phyloP scores from a whole-genome alignment of 2,888 invertebrate species.

The Elegia similella region DNA sequence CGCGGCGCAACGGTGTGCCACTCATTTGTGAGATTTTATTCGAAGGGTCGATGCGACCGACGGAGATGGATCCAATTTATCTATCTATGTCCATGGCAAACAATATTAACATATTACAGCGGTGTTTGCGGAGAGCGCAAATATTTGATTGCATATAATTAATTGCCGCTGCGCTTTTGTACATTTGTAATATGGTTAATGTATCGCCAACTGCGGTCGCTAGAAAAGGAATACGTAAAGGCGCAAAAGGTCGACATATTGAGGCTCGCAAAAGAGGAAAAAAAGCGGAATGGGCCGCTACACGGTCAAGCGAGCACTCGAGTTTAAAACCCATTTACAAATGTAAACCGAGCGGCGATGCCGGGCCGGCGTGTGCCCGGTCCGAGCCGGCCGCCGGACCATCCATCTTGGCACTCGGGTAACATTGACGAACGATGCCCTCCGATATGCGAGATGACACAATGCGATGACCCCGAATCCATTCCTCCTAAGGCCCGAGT shows the following conservation, averaged over 20 bases:
- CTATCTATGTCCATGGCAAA: slow-evolving; percentile 34
- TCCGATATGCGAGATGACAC: slow-evolving; percentile 70
- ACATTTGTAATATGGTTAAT: slow-evolving; percentile 10
- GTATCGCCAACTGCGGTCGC: slow-evolving; percentile 5
- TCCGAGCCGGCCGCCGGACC: slow-evolving; percentile 31
- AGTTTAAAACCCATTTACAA: slow-evolving; percentile 62
- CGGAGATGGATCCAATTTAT: slow-evolving; percentile 27
- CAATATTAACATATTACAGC: slow-evolving; percentile 39
- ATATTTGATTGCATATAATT: slow-evolving; percentile 40
- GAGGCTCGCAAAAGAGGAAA: slow-evolving; percentile 22
- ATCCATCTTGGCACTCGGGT: slow-evolving; percentile 58
- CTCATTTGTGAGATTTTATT: slow-evolving; percentile 36
- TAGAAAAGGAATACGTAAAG: slow-evolving; percentile 22
- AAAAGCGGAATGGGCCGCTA: slow-evolving; percentile 25
- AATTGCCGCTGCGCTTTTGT: slow-evolving; percentile 26
- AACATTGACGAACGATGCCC: slow-evolving; percentile 61
- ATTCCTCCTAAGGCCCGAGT: slow-evolving; percentile 57
- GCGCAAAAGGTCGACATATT: slow-evolving; percentile 23
- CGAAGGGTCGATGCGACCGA: slow-evolving; percentile 24
- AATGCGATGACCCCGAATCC: slow-evolving; percentile 72
- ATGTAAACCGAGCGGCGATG: slow-evolving; percentile 43
- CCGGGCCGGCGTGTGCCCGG: not conserved
- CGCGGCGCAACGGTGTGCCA: slow-evolving; percentile 21
- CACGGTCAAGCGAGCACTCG: slow-evolving; percentile 36
- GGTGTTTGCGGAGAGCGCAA: slow-evolving; percentile 32